A percentile compares a stretch with the other conserved stretches of the same genome.
These are phyloP conservation scores for Pachyuromys duprasi DNA, from an alignment of 2,797 vertebrate species.

Conservation along the genomic window DNA sequence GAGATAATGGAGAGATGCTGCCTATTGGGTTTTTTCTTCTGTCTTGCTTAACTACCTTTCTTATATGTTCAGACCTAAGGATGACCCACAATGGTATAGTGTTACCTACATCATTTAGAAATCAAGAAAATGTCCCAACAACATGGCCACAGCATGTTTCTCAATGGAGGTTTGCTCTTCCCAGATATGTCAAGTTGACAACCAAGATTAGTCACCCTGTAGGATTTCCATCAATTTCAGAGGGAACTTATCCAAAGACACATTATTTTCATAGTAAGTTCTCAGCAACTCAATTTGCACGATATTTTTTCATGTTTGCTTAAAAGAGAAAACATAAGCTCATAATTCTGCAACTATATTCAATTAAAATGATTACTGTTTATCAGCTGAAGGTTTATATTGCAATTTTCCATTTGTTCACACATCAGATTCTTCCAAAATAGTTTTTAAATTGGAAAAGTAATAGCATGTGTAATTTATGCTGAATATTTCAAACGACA, in stretches of 20 bases:
- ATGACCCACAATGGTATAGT: background rate
- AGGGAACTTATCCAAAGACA: background rate
- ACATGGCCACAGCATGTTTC: background rate
- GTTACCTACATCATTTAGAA: background rate
- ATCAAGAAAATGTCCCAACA: background rate
- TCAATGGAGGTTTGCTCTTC: background rate
- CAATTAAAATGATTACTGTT: slow-evolving; percentile 32
- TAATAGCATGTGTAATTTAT: slow-evolving; percentile 6
- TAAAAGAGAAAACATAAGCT: background rate
- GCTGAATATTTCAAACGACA: background rate
- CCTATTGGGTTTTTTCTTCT: background rate
- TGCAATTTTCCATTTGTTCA: slow-evolving; percentile 22
- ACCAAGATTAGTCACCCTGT: background rate
- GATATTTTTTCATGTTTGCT: background rate
- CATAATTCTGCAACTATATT: background rate
- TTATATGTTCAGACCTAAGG: background rate
- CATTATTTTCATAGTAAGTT: background rate
- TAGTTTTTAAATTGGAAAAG: slow-evolving; percentile 43
- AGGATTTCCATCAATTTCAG: background rate
- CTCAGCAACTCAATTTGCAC: background rate
- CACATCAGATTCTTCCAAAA: background rate
- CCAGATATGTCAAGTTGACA: background rate
- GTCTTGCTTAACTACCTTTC: background rate
- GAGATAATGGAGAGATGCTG: background rate
- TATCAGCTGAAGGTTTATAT: background rate